Conservation (phyloP, 2,797 vertebrate genomes). For the Acanthopagrus latus region DNA sequence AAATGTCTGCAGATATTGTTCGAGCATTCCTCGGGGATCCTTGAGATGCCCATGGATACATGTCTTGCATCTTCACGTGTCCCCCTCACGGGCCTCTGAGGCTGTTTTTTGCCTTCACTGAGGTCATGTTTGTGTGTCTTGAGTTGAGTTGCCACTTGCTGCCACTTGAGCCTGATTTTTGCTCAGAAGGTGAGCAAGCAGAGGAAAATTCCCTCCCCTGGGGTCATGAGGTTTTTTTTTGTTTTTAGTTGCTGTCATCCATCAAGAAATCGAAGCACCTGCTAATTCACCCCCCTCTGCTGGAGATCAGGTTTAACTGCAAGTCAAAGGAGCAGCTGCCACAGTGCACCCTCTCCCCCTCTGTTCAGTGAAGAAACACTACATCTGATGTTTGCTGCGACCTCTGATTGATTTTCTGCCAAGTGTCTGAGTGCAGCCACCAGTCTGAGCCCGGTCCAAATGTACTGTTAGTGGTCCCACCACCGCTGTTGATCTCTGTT, state of each 20-base stretch:
- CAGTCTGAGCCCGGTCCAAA: conserved; percentile 21
- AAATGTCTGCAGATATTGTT: conserved; percentile 19
- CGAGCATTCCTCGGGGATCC: conserved; percentile 8
- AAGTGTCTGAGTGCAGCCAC: neutral
- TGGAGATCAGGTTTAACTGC: conserved; percentile 33
- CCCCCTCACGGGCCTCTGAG: neutral
- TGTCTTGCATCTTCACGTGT: neutral
- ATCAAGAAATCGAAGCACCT: neutral
- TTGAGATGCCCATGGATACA: neutral
- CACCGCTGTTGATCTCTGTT: conserved; percentile 56
- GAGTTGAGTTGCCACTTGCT: neutral
- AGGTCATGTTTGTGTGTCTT: neutral
- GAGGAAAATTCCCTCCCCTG: neutral
- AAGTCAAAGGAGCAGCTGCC: neutral
- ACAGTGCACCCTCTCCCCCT: neutral
- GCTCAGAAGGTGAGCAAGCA: neutral
- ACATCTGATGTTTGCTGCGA: neutral
- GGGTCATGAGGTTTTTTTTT: neutral
- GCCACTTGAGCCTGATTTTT: neutral
- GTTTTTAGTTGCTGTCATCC: neutral
- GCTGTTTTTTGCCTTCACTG: neutral
- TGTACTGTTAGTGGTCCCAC: conserved; percentile 46
- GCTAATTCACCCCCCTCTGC: conserved; percentile 60
- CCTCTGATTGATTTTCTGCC: neutral
- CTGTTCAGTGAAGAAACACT: neutral